Evolutionary conservation across 2,113 vertebrate species (phyloP).

Genomic region (Triplophysa siluroides): DNA sequence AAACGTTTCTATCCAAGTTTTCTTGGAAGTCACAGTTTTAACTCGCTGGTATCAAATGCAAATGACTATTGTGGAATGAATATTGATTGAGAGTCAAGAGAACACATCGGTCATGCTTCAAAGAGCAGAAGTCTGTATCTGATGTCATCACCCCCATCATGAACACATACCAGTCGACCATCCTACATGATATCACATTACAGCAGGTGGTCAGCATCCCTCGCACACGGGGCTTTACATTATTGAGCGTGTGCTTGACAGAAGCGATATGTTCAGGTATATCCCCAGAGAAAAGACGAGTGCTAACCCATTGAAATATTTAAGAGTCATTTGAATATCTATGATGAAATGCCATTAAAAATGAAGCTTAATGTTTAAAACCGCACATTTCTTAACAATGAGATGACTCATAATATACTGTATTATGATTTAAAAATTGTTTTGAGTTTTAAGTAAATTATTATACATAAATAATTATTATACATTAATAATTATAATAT

Average conservation of each 20-base stretch:
- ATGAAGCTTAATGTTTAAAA: not conserved
- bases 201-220: constrained; percentile 60
- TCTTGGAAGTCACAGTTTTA: not conserved
- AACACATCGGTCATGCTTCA: not conserved
- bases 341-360: not conserved
- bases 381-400: not conserved
- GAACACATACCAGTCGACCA: not conserved
- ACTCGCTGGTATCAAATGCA: too few relatives aligned
- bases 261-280: not conserved
- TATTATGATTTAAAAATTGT: too few relatives aligned
- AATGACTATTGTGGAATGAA: not conserved
- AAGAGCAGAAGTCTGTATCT: not conserved
- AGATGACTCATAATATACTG: too few relatives aligned
- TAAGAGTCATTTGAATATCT: not conserved
- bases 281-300: not conserved
- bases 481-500: too few relatives aligned
- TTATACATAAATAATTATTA: too few relatives aligned
- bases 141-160: not conserved
- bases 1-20: not conserved
- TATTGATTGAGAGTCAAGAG: not conserved
- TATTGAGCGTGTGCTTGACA: constrained; percentile 49
- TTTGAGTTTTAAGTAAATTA: too few relatives aligned
- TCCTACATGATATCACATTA: constrained; percentile 41
- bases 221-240: constrained; percentile 48
- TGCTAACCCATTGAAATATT: not conserved